These are phyloP conservation scores for Cheilosia soror DNA, from an alignment of 2,888 invertebrate species.

Conservation along the genomic window DNA sequence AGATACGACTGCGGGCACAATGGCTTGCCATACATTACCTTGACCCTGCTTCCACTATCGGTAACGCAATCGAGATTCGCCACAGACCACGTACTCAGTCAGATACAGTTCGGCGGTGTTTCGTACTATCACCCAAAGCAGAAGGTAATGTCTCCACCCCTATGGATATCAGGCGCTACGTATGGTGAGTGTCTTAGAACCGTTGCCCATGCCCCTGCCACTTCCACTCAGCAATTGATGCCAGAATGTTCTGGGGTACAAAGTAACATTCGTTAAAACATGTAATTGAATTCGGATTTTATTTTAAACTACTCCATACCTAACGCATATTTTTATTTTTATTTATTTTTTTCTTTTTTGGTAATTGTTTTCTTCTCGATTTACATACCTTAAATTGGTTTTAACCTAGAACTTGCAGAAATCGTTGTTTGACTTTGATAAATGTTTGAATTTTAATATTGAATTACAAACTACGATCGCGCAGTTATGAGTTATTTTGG, in stretches of 20 bases:
- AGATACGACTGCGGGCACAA: conserved; percentile 74
- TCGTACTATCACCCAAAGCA: conserved; percentile 76
- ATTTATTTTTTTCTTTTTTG: neutral
- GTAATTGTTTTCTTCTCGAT: neutral
- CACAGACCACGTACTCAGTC: conserved; percentile 73
- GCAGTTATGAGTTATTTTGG: no score
- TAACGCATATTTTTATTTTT: neutral
- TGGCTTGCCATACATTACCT: conserved; percentile 75
- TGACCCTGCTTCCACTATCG: conserved; percentile 77
- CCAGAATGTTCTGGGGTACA: neutral
- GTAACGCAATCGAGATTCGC: conserved; percentile 78
- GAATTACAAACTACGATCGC: no score
- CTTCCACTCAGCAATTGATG: neutral
- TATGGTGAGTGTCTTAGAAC: conserved; percentile 76
- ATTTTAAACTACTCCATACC: no score
- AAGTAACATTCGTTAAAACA: neutral
- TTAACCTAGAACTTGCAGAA: neutral
- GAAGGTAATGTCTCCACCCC: conserved; percentile 75
- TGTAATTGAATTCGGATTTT: no score
- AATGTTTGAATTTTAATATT: no score
- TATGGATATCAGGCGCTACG: conserved; percentile 76
- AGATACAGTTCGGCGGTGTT: conserved; percentile 76
- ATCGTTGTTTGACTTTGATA: no score
- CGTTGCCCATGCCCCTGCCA: conserved; percentile 1
- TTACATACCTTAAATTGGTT: neutral